Evolutionary conservation across 1,140 invertebrate genomes (phyloP).

Genomic region (Diorhabda carinulata): DNA sequence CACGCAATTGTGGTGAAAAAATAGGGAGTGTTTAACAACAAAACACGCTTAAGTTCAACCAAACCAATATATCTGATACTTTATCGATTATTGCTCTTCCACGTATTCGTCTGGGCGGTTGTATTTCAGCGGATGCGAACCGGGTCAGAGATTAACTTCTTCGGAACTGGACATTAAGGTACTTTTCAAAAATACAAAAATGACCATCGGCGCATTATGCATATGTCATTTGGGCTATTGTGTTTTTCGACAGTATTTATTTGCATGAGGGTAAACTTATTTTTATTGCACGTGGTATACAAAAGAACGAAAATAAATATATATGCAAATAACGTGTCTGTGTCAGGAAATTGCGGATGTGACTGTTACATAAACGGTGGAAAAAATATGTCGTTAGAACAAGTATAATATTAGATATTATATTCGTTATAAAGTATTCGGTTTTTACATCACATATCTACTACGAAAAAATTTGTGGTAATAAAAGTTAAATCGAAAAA

Average conservation of each 20-base stretch:
- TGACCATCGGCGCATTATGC: slow-evolving; percentile 15
- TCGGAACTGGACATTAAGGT: slow-evolving; percentile 15
- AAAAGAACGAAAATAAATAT: slow-evolving; percentile 3
- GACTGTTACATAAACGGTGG: too few relatives aligned
- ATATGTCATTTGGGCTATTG: slow-evolving; percentile 5
- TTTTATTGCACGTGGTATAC: slow-evolving; percentile 6
- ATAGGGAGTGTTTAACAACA: slow-evolving; percentile 13
- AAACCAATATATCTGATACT: slow-evolving; percentile 1
- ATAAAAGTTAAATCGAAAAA: too few relatives aligned
- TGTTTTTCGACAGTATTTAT: slow-evolving; percentile 9
- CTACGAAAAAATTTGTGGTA: too few relatives aligned
- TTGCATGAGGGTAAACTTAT: slow-evolving; percentile 18
- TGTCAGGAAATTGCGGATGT: too few relatives aligned
- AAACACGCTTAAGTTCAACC: slow-evolving; percentile 3
- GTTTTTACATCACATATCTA: too few relatives aligned
- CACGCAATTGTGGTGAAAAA: slow-evolving; percentile 17
- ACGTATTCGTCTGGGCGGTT: slow-evolving; percentile 3
- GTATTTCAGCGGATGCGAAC: background rate
- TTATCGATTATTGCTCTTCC: background rate
- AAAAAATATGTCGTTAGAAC: too few relatives aligned
- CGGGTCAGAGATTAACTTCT: slow-evolving; percentile 17
- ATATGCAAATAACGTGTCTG: slow-evolving; percentile 7
- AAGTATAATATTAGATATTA: too few relatives aligned
- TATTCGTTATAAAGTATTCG: too few relatives aligned
- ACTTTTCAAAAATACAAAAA: slow-evolving; percentile 21